phyloP scores from a whole-genome alignment of 2,797 vertebrate genomes.

The Pipistrellus pipistrellus region DNA sequence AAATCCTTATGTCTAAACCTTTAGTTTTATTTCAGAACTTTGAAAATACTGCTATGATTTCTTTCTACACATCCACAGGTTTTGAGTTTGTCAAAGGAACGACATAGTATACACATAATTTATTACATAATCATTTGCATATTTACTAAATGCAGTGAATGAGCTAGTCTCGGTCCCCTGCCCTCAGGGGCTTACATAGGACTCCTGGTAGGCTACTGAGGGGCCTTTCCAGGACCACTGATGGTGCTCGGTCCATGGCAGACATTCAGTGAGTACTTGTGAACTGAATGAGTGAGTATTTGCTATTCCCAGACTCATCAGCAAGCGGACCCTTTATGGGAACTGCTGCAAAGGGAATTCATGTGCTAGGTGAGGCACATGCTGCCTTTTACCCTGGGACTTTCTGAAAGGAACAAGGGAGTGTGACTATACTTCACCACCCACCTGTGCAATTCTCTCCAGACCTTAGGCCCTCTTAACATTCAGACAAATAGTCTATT shows the following conservation, averaged over 20 bases:
- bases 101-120: neutral
- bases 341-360: neutral
- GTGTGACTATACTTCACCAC: neutral
- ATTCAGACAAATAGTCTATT: neutral
- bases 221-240: neutral
- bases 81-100: neutral
- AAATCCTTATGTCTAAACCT: neutral
- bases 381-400: neutral
- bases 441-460: neutral
- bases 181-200: neutral
- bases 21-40: slow-evolving; percentile 10
- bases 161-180: neutral
- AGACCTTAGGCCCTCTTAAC: neutral
- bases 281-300: neutral
- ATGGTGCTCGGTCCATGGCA: neutral
- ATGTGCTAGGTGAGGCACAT: accelerated
- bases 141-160: neutral
- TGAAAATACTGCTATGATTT: slow-evolving; percentile 5
- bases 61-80: neutral
- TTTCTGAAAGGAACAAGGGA: neutral
- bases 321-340: neutral
- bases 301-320: neutral
- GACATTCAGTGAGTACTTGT: neutral
- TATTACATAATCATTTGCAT: neutral
- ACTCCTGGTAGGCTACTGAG: neutral